Base-by-base conservation (phyloP, 2,888 invertebrate species). In the Papilio protenor region DNA sequence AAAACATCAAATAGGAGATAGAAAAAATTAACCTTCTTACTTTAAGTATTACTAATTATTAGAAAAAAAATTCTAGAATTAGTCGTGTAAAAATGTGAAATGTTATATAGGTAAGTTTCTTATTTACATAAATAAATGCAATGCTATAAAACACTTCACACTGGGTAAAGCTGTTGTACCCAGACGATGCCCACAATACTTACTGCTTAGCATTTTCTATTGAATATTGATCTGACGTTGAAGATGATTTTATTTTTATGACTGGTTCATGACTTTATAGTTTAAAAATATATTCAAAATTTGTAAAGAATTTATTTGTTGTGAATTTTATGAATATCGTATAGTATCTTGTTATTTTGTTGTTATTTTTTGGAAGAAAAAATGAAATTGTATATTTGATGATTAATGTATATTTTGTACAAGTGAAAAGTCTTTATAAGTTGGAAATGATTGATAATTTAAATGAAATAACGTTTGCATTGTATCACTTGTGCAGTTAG, bases 171-270 rank as follows among this genome's bases (percentile, higher is more conserved):
- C 14, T 23, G 59, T 61, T 23, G 59, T 61, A 23, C 23, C 27
- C 14, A 61, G 59, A 61, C 27, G 59, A 23, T 61, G 4, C 23
- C 23, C 14, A 61, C 27, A 61, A 27, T 5, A 27, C 59, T 61
- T 27, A 61, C 23, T 23, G 59, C 14, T 27, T 61, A 61, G 5
- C 59, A 61, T 16, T 72, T 52, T 49, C 27, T 52, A 72, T 72
- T 72, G 52, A 72, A 72, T 72, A 33, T 55, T 72, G 55, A 72
- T 72, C 55, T 14, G 59, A 23, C 21, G 23, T 61, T 27, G 14
- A 14, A 61, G 59, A 61, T 61, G 14, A 21, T 61, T 61, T 27
- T 61, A 61, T 23, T 61, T 61, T 61, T 61, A 23, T 23, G 14
- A 59, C 59, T 59, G 40, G 40, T 40, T 40, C 40, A 8, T 8